Evolutionary conservation across 2,113 vertebrate genomes (phyloP).

Genomic region (Cephalopterus ornatus): DNA sequence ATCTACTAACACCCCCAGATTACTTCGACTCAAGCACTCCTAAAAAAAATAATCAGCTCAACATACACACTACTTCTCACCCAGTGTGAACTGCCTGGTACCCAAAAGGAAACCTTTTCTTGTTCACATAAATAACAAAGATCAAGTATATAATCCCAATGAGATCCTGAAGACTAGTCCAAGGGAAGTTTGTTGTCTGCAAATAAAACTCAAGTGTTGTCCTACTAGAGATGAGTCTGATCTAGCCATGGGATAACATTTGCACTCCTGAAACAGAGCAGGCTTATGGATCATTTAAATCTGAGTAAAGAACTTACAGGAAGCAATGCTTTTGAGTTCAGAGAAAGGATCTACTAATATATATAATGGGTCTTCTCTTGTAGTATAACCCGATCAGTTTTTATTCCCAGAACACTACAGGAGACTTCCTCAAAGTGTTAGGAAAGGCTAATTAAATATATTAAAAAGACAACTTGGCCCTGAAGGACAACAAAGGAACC

Average conservation of each 20-base stretch:
- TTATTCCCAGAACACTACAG: background rate
- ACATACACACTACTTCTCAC: background rate
- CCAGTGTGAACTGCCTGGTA: background rate
- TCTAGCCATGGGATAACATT: background rate
- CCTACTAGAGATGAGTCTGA: background rate
- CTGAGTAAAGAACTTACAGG: background rate
- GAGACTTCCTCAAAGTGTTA: background rate
- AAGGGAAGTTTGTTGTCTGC: background rate
- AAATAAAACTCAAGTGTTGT: background rate
- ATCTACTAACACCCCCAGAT: background rate
- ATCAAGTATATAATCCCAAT: background rate
- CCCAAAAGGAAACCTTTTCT: background rate
- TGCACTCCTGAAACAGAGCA: background rate
- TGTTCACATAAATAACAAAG: background rate
- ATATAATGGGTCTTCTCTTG: background rate
- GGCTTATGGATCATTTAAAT: background rate
- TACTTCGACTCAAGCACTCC: background rate
- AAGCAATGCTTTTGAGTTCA: background rate
- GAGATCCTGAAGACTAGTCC: background rate
- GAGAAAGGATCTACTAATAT: background rate
- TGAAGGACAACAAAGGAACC: background rate
- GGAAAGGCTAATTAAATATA: background rate
- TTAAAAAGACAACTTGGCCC: background rate
- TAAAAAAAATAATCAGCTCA: background rate
- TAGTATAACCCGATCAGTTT: background rate